phyloP scores from a whole-genome alignment of 2,113 vertebrate genomes.

The Corythaeola cristata region DNA sequence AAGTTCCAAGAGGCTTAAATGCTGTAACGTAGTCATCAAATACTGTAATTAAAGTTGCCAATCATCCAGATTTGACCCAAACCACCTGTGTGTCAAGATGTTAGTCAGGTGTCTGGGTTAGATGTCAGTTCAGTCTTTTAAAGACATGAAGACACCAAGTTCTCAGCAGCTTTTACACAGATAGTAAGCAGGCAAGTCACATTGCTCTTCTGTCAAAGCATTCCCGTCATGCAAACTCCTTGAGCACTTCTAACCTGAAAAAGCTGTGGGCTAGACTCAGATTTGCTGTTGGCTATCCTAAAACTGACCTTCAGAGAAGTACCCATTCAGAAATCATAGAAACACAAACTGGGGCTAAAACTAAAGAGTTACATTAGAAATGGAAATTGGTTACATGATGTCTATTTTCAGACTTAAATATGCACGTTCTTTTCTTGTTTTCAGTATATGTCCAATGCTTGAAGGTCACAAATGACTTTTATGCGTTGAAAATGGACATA shows the following conservation, averaged over 20 bases:
- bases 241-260: background rate
- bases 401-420: background rate
- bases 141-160: background rate
- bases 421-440: background rate
- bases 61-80: conserved; percentile 55
- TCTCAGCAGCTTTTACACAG: background rate
- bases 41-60: conserved; percentile 58
- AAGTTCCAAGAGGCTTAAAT: conserved; percentile 54
- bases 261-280: background rate
- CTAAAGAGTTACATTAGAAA: background rate
- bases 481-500: background rate
- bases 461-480: background rate
- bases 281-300: background rate
- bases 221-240: background rate
- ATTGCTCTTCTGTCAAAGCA: background rate
- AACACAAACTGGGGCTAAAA: background rate
- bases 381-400: background rate
- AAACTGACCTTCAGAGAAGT: background rate
- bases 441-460: rapidly evolving
- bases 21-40: conserved; percentile 49
- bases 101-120: conserved; percentile 27
- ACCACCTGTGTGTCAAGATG: conserved; percentile 25
- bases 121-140: background rate
- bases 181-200: background rate
- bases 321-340: background rate